Evolutionary conservation across 1,140 invertebrate genomes (phyloP).

Genomic region (Drosophila carrolli): DNA sequence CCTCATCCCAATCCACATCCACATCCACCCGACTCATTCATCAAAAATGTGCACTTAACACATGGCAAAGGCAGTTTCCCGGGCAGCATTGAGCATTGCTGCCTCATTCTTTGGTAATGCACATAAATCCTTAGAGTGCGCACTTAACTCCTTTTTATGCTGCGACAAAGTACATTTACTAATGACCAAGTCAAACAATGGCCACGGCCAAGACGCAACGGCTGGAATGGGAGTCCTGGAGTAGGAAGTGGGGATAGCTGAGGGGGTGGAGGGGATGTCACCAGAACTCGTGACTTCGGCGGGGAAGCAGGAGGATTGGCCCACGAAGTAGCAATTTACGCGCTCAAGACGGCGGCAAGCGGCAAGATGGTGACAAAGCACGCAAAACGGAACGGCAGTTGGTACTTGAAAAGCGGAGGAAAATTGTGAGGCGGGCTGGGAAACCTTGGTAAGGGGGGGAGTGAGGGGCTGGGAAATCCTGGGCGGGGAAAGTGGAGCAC

Average conservation of each 20-base stretch:
- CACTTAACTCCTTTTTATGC: constrained; percentile 82
- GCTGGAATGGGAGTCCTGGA: constrained; percentile 15
- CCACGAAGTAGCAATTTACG: constrained; percentile 81
- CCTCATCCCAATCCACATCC: neutral
- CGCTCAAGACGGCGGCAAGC: constrained; percentile 66
- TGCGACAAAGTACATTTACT: constrained; percentile 82
- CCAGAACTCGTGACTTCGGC: constrained; percentile 17
- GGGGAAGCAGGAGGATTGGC: neutral
- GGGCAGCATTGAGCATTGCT: constrained; percentile 38
- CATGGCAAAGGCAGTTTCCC: constrained; percentile 45
- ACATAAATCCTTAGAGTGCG: constrained; percentile 80
- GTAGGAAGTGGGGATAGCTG: neutral
- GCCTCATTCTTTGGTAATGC: constrained; percentile 32
- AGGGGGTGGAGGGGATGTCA: neutral
- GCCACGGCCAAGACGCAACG: constrained; percentile 43
- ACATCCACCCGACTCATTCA: constrained; percentile 47
- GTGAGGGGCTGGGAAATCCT: constrained; percentile 12
- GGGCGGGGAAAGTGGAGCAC: constrained; percentile 2
- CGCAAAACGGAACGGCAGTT: constrained; percentile 56
- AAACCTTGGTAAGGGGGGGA: neutral
- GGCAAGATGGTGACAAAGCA: constrained; percentile 75
- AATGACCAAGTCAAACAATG: constrained; percentile 82
- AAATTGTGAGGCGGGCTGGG: constrained; percentile 5
- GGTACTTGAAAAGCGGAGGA: neutral
- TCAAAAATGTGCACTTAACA: constrained; percentile 69